These are phyloP conservation scores for Molothrus aeneus DNA, from an alignment of 2,797 vertebrate species.

Conservation along the genomic window DNA sequence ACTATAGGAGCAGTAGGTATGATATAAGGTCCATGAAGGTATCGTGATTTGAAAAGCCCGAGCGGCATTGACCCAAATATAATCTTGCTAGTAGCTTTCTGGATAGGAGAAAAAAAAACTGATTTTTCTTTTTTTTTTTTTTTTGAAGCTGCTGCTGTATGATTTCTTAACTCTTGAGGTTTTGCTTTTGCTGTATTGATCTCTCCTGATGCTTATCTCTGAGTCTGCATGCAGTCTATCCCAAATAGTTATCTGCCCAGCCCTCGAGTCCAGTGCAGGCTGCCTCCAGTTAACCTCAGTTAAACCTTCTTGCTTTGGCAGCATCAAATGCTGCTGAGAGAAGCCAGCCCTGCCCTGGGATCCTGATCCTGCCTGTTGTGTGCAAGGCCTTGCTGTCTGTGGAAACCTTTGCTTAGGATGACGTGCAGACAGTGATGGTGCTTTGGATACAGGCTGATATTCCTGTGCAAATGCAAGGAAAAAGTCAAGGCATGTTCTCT, in stretches of 20 bases:
- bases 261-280: background rate
- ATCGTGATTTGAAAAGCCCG: constrained; percentile 21
- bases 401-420: background rate
- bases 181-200: constrained; percentile 67
- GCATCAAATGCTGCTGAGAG: background rate
- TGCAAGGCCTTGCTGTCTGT: background rate
- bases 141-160: constrained; percentile 13
- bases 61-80: constrained; percentile 50
- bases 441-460: background rate
- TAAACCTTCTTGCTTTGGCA: constrained; percentile 8
- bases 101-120: background rate
- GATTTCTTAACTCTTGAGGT: constrained; percentile 46
- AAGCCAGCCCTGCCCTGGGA: background rate
- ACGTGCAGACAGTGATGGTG: background rate
- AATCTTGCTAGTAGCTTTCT: constrained; percentile 43
- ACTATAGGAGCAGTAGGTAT: background rate
- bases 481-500: background rate
- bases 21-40: constrained; percentile 5
- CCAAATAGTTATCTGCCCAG: constrained; percentile 22
- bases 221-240: background rate
- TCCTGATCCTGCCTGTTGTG: background rate
- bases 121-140: constrained; percentile 37
- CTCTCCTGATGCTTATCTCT: constrained; percentile 40
- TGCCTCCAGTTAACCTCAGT: constrained; percentile 33
- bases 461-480: background rate